Percentiles rank a stretch among this genome's conserved stretches.
These are phyloP conservation scores for Agrilus mali DNA, from an alignment of 2,888 invertebrate genomes.

Conservation along the genomic window DNA sequence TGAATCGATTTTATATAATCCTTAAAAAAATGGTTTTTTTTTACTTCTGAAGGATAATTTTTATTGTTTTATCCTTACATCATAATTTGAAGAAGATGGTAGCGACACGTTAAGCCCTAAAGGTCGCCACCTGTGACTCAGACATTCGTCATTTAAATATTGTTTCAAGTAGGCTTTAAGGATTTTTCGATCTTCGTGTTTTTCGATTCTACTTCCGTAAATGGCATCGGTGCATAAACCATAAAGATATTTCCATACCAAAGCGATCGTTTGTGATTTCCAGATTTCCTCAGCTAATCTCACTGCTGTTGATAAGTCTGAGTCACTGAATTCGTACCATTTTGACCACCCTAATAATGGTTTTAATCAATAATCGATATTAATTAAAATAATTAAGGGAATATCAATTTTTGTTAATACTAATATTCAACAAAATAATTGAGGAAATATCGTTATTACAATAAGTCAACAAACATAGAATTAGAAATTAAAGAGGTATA, in stretches of 20 bases:
- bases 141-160: slow-evolving; percentile 44
- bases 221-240: slow-evolving; percentile 68
- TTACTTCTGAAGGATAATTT: neutral
- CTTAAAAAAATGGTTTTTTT: slow-evolving; percentile 30
- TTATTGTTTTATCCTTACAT: slow-evolving; percentile 29
- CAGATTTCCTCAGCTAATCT: slow-evolving; percentile 41
- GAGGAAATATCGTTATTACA: too few relatives aligned
- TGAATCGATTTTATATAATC: slow-evolving; percentile 55
- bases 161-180: slow-evolving; percentile 53
- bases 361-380: neutral
- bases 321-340: slow-evolving; percentile 76
- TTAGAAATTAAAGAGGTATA: too few relatives aligned
- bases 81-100: slow-evolving; percentile 40
- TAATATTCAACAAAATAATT: too few relatives aligned
- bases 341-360: slow-evolving; percentile 63
- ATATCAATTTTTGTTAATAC: too few relatives aligned
- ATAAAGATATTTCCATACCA: slow-evolving; percentile 62
- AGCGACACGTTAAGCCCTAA: slow-evolving; percentile 37
- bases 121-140: slow-evolving; percentile 47
- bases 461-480: too few relatives aligned
- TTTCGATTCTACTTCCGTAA: slow-evolving; percentile 79
- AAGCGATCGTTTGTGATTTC: slow-evolving; percentile 25
- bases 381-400: too few relatives aligned
- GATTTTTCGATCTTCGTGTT: slow-evolving; percentile 56
- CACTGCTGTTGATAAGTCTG: slow-evolving; percentile 65